Percentiles rank a stretch among this genome's conserved stretches.
Evolutionary conservation across 2,113 vertebrate species (phyloP).

Genomic region (Gopherus flavomarginatus): DNA sequence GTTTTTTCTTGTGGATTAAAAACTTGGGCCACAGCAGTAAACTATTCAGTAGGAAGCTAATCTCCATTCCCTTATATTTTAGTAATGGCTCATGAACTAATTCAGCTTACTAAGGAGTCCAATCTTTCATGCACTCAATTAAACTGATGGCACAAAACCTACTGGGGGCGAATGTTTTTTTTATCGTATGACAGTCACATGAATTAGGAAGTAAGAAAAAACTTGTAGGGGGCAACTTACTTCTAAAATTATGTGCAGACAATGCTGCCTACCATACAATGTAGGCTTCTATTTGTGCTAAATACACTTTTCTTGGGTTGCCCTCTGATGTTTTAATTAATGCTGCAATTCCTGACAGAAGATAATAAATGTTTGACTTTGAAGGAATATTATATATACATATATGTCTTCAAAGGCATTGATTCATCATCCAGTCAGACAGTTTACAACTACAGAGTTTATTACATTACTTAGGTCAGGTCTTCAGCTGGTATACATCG

Average conservation of each 20-base stretch:
- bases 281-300: not conserved
- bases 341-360: not conserved
- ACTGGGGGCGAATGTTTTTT: not conserved
- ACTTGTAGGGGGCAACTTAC: accelerated
- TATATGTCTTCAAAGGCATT: not conserved
- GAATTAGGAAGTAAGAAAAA: not conserved
- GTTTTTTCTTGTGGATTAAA: not conserved
- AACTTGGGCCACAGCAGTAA: not conserved
- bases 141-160: not conserved
- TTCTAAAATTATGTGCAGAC: not conserved
- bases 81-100: not conserved
- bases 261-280: not conserved
- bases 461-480: not conserved
- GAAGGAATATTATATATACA: not conserved
- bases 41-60: not conserved
- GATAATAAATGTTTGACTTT: not conserved
- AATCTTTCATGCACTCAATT: not conserved
- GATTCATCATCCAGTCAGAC: not conserved
- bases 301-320: not conserved
- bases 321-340: not conserved
- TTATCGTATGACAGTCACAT: not conserved
- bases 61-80: conserved; percentile 21
- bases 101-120: not conserved
- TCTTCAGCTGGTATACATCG: not conserved
- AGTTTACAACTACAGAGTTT: not conserved